Conservation (phyloP, 92 coral and sea anemone species). For the Metridium senile region DNA sequence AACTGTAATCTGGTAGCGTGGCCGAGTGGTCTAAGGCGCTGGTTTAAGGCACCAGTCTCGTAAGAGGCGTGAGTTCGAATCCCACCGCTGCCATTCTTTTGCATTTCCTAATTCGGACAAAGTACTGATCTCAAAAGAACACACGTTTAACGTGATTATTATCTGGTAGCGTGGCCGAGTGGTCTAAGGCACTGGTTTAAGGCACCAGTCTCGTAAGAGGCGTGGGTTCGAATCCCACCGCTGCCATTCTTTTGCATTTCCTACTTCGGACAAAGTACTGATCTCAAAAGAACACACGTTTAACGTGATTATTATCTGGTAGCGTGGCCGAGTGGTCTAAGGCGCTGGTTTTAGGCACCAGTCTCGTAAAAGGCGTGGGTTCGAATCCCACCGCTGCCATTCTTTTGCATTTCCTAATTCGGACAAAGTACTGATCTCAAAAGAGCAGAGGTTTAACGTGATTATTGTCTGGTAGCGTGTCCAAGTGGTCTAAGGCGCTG, state of each 20-base stretch:
- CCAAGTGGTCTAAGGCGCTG: conserved; percentile 99
- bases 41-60: conserved; percentile 99
- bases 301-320: conserved; percentile 35
- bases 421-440: no score
- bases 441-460: no score
- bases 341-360: conserved; percentile 99
- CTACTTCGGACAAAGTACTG: no score
- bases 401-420: no score
- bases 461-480: conserved; percentile 99
- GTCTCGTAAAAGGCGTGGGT: conserved; percentile 98
- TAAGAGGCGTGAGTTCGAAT: conserved; percentile 99
- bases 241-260: no score
- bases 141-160: neutral
- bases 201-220: conserved; percentile 97
- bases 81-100: conserved; percentile 99
- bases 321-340: conserved; percentile 99
- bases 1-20: conserved; percentile 78
- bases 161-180: neutral
- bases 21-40: conserved; percentile 99
- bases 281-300: neutral
- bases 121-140: neutral
- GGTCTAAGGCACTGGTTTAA: conserved; percentile 79
- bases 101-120: no score
- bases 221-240: conserved; percentile 99
- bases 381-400: conserved; percentile 99